phyloP scores from a whole-genome alignment of 2,113 vertebrate genomes.

The Acinonyx jubatus region DNA sequence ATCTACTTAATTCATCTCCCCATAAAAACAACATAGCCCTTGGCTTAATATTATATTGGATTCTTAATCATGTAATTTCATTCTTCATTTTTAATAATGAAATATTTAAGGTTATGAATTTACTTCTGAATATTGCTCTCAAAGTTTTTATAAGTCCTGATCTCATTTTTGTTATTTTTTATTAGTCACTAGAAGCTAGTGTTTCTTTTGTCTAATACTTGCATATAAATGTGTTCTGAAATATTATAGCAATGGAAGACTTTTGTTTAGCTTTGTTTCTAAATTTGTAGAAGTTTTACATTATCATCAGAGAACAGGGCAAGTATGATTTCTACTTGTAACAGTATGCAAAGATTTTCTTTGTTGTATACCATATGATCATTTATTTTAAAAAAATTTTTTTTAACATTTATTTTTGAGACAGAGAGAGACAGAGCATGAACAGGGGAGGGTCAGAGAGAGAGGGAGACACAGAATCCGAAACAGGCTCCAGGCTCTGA shows the following conservation, averaged over 20 bases:
- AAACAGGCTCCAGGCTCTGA: too few relatives aligned
- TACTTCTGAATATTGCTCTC: constrained; percentile 57
- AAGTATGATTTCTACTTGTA: constrained; percentile 34
- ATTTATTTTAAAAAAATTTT: neutral
- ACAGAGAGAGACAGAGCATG: too few relatives aligned
- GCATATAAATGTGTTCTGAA: constrained; percentile 50
- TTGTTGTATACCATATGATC: neutral
- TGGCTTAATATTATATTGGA: constrained; percentile 50
- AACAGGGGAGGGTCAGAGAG: too few relatives aligned
- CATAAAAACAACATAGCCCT: neutral
- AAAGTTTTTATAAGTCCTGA: constrained; percentile 34
- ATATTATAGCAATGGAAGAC: constrained; percentile 32
- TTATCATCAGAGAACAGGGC: constrained; percentile 32
- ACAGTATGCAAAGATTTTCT: constrained; percentile 38
- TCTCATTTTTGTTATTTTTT: constrained; percentile 51
- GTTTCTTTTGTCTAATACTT: constrained; percentile 38
- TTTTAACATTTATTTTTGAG: too few relatives aligned
- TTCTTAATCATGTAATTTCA: constrained; percentile 55
- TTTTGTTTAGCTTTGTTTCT: constrained; percentile 38
- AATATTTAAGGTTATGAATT: constrained; percentile 53
- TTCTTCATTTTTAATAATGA: constrained; percentile 64
- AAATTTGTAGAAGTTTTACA: constrained; percentile 47
- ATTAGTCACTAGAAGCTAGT: neutral
- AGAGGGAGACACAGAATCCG: too few relatives aligned
- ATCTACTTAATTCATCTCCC: constrained; percentile 53